Percentiles rank a stretch among this genome's conserved stretches.
These are phyloP conservation scores for Coracias cyanogaster DNA, from an alignment of 2,797 vertebrate genomes.

Conservation along the genomic window DNA sequence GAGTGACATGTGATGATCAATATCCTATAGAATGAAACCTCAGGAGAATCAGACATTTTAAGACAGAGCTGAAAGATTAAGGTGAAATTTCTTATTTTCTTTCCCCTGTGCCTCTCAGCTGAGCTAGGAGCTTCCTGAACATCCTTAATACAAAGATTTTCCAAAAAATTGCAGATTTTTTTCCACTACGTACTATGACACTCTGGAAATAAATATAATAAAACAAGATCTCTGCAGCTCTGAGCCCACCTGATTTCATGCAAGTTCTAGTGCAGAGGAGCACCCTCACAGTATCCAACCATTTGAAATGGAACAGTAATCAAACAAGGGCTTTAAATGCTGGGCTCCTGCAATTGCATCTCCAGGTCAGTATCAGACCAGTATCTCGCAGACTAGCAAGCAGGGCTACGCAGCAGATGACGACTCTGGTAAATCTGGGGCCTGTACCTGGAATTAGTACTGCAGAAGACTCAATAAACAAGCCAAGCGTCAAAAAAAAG, in stretches of 20 bases:
- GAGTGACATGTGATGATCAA: neutral
- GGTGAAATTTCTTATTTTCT: neutral
- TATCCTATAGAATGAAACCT: neutral
- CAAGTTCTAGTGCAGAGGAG: neutral
- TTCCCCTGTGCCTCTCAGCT: neutral
- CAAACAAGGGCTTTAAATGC: neutral
- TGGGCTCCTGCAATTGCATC: neutral
- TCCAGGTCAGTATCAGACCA: neutral
- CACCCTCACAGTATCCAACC: neutral
- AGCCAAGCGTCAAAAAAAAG: neutral
- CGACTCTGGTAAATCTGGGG: neutral
- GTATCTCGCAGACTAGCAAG: neutral
- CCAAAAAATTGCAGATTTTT: neutral
- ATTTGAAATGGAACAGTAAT: neutral
- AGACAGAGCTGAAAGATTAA: constrained; percentile 1
- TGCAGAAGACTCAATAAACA: neutral
- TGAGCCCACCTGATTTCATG: neutral
- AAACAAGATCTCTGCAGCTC: neutral
- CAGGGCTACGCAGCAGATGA: neutral
- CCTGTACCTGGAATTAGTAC: neutral
- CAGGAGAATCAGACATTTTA: constrained; percentile 1
- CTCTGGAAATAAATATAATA: neutral
- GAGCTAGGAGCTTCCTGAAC: neutral
- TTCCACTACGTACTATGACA: neutral
- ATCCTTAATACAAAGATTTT: neutral